These are phyloP conservation scores for Leptinotarsa haldemani DNA, from an alignment of 2,888 invertebrate genomes.

Conservation along the genomic window DNA sequence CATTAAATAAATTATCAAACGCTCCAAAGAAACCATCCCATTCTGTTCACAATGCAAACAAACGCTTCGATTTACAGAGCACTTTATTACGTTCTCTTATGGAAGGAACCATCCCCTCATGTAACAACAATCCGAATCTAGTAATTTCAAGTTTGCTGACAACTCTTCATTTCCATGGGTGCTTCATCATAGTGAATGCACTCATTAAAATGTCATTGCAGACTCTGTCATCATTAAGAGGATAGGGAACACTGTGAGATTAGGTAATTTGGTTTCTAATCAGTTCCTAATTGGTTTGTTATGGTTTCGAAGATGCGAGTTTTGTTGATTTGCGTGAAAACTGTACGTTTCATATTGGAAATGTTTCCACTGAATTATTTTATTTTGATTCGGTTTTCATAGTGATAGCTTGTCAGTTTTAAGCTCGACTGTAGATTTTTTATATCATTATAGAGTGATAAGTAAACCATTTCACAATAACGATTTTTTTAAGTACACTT, in stretches of 20 bases:
- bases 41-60: not conserved
- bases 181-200: conserved; percentile 40
- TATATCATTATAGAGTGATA: no score
- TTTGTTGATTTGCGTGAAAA: not conserved
- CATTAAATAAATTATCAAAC: not conserved
- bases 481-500: no score
- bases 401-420: no score
- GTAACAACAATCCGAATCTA: conserved; percentile 33
- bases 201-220: conserved; percentile 47
- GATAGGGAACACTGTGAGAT: not conserved
- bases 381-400: no score
- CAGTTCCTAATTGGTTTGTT: conserved; percentile 12
- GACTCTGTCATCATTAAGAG: conserved; percentile 14
- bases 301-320: not conserved
- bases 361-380: no score
- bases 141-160: conserved; percentile 44
- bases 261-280: conserved; percentile 8
- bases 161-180: conserved; percentile 46
- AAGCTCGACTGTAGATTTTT: no score
- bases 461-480: no score
- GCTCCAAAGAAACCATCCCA: not conserved
- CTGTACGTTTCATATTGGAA: not conserved
- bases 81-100: not conserved
- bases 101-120: conserved; percentile 8
- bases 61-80: not conserved